phyloP scores from a whole-genome alignment of 2,888 invertebrate genomes.

The Didymodactylos carnosus region DNA sequence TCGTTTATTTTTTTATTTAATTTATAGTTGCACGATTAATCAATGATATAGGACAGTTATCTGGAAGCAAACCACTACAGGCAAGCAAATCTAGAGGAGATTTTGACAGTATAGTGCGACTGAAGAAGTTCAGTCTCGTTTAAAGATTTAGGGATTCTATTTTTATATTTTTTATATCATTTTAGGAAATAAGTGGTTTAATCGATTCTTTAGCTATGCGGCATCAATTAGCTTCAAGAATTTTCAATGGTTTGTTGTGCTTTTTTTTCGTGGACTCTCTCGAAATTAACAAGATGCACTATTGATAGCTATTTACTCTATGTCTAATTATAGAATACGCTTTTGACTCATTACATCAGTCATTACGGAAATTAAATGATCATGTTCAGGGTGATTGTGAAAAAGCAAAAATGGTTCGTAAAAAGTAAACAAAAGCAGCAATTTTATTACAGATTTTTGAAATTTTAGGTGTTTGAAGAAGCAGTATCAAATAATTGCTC shows the following conservation, averaged over 20 bases:
- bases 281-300: too few species aligned
- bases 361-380: not conserved
- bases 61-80: not conserved
- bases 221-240: not conserved
- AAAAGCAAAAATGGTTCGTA: not conserved
- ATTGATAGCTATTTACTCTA: not conserved
- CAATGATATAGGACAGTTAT: not conserved
- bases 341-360: not conserved
- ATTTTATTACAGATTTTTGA: too few species aligned
- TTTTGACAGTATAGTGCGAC: too few species aligned
- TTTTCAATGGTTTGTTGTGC: not conserved
- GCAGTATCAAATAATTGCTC: not conserved
- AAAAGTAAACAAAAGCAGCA: too few species aligned
- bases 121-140: too few species aligned
- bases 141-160: too few species aligned
- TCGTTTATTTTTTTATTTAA: not conserved
- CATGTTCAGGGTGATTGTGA: not conserved
- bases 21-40: not conserved
- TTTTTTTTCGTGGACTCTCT: not conserved
- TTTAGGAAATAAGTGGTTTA: not conserved
- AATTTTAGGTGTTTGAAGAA: not conserved
- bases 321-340: not conserved
- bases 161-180: too few species aligned
- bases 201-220: not conserved
- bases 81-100: not conserved